These are phyloP conservation scores for Erebia aethiops DNA, from an alignment of 2,888 invertebrate species.

Conservation along the genomic window DNA sequence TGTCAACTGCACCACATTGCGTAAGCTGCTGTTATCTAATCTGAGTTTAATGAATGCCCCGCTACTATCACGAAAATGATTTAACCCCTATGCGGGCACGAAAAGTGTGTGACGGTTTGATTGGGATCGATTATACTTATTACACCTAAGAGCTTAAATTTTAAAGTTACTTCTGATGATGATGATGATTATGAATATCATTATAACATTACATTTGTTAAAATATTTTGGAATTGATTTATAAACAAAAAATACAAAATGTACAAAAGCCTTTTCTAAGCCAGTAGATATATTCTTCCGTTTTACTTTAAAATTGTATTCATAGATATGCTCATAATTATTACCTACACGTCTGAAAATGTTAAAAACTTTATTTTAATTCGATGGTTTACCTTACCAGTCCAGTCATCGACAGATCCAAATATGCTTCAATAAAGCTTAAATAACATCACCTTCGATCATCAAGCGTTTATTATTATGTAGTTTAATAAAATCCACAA, in stretches of 20 bases:
- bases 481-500: constrained; percentile 40
- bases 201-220: background rate
- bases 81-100: constrained; percentile 41
- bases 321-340: no score
- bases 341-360: no score
- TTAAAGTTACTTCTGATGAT: background rate
- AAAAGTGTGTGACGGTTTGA: constrained; percentile 31
- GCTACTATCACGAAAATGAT: constrained; percentile 60
- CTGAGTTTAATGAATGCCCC: constrained; percentile 73
- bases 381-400: background rate
- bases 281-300: background rate
- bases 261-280: background rate
- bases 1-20: constrained; percentile 72
- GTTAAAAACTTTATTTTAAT: no score
- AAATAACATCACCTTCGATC: constrained; percentile 23
- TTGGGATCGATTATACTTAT: constrained; percentile 12
- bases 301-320: background rate
- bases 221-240: background rate
- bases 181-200: constrained; percentile 4
- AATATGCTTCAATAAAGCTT: constrained; percentile 14
- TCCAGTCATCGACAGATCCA: constrained; percentile 1
- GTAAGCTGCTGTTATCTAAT: constrained; percentile 74
- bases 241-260: background rate
- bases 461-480: constrained; percentile 35
- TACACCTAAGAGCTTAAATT: constrained; percentile 4